Conservation (phyloP, 1,140 invertebrate species). For the Diorhabda sublineata region DNA sequence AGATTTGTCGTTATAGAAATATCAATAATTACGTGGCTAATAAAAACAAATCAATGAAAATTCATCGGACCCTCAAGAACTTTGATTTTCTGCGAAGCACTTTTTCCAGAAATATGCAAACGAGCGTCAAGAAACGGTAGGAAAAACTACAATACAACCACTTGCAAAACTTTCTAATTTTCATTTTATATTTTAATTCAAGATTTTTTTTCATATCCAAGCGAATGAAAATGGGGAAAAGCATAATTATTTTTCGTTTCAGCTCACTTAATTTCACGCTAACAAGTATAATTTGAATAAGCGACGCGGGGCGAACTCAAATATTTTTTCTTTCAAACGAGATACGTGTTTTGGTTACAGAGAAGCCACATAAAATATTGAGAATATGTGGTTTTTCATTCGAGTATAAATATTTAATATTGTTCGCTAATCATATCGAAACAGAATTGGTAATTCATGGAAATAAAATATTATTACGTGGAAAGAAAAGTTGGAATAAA, state of each 20-base stretch:
- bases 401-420: too few species aligned
- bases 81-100: constrained; percentile 1
- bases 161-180: background rate
- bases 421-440: too few species aligned
- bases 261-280: background rate
- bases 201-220: background rate
- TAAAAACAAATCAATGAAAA: background rate
- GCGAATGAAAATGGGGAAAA: background rate
- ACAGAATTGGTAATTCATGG: too few species aligned
- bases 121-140: background rate
- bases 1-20: too few species aligned
- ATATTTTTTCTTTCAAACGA: too few species aligned
- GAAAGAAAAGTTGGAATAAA: too few species aligned
- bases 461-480: too few species aligned
- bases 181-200: constrained; percentile 1
- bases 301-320: too few species aligned
- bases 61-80: background rate
- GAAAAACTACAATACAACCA: background rate
- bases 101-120: background rate
- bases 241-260: constrained; percentile 3
- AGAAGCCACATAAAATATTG: too few species aligned
- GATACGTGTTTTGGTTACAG: too few species aligned
- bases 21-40: too few species aligned
- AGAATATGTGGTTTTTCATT: too few species aligned
- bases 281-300: background rate